Conservation (phyloP, 2,797 vertebrate species). For the Toxotes lorentzi region DNA sequence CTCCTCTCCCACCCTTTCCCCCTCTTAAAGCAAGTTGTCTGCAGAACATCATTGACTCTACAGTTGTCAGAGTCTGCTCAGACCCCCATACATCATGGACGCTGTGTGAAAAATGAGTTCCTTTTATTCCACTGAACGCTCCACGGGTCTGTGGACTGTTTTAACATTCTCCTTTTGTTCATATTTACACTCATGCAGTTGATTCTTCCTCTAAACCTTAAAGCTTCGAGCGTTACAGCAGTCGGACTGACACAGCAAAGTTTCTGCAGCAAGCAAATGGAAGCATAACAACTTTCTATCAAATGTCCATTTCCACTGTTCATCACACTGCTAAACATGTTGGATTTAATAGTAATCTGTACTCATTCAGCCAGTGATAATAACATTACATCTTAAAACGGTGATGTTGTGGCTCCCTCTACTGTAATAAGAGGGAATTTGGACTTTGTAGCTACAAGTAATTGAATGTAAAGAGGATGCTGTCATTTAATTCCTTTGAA, state of each 20-base stretch:
- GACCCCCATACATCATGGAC: constrained; percentile 60
- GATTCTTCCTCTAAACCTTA: not conserved
- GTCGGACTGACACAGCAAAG: not conserved
- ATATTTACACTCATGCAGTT: not conserved
- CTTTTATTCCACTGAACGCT: constrained; percentile 34
- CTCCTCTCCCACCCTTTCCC: not conserved
- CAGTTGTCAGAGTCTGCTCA: constrained; percentile 57
- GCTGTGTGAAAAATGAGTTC: constrained; percentile 49
- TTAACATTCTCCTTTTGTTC: constrained; percentile 12
- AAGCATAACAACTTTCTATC: constrained; percentile 2
- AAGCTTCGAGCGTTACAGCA: not conserved
- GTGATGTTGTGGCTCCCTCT: constrained; percentile 56
- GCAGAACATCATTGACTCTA: constrained; percentile 72
- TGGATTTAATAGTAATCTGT: not conserved
- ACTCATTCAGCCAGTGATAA: not conserved
- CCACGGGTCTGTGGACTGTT: constrained; percentile 21
- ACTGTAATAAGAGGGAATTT: constrained; percentile 18
- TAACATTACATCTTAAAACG: not conserved
- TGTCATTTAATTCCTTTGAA: not conserved
- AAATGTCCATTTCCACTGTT: not conserved
- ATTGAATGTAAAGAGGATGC: too few relatives aligned
- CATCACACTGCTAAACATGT: too few relatives aligned
- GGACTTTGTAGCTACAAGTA: not conserved
- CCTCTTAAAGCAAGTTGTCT: constrained; percentile 56
- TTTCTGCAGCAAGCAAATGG: not conserved